phyloP scores from a whole-genome alignment of 1,140 invertebrate genomes.

The Doryteuthis pealeii region DNA sequence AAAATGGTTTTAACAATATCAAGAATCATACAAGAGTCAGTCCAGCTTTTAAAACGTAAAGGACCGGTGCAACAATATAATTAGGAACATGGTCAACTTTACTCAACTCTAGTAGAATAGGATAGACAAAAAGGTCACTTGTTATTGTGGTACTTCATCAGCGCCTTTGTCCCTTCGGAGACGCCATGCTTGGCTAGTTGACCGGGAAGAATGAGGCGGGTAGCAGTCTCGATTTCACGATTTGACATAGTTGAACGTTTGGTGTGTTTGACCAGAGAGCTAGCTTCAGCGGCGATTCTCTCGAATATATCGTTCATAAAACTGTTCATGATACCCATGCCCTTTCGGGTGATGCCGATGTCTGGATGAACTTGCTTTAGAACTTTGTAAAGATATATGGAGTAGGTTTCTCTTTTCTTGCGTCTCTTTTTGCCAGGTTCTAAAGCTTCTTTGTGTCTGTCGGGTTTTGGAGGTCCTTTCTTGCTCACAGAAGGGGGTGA shows the following conservation, averaged over 20 bases:
- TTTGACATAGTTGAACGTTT: slow-evolving; percentile 61
- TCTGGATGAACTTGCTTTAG: slow-evolving; percentile 74
- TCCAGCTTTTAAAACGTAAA: too few relatives aligned
- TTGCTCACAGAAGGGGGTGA: too few relatives aligned
- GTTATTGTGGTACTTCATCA: slow-evolving; percentile 48
- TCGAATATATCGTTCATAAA: slow-evolving; percentile 61
- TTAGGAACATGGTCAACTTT: too few relatives aligned
- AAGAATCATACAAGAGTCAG: too few relatives aligned
- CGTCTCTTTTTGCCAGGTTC: too few relatives aligned
- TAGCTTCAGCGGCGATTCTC: slow-evolving; percentile 56
- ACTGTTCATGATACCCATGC: slow-evolving; percentile 58
- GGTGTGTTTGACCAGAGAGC: slow-evolving; percentile 56
- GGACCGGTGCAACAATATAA: too few relatives aligned
- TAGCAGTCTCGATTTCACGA: slow-evolving; percentile 67
- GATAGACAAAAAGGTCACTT: too few relatives aligned
- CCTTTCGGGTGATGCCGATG: slow-evolving; percentile 67
- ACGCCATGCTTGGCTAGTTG: slow-evolving; percentile 68
- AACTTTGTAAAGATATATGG: slow-evolving; percentile 74
- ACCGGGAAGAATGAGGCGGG: slow-evolving; percentile 66
- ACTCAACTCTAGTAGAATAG: too few relatives aligned
- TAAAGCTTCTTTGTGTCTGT: too few relatives aligned
- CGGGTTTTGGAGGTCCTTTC: too few relatives aligned
- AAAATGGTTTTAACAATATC: too few relatives aligned
- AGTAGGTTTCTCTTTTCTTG: slow-evolving; percentile 65
- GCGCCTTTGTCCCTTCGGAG: slow-evolving; percentile 66